Evolutionary conservation across 35 echinoderm and acorn worm genomes (phyloP), one percentile per base, ranked within the genome.

Genomic region (Ophiothrix spiculata): DNA sequence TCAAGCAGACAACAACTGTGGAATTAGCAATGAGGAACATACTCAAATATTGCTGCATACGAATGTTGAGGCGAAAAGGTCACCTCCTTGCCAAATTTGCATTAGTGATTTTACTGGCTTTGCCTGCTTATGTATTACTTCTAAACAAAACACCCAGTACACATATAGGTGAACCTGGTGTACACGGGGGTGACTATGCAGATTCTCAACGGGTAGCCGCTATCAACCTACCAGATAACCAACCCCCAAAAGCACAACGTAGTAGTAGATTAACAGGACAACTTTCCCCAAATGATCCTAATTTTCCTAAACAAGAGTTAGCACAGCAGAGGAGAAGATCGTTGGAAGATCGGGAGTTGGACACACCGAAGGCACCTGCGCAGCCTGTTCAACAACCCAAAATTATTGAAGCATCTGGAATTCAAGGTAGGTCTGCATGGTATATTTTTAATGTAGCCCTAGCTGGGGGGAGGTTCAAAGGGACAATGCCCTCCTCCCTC

Each of bases 71-170:
- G 23, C 4, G 60, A 28, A 69, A n/a, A 69, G 60, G 60, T 25
- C 60, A 69, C 29, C 4, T 69, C 4, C 1, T 69, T 2, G 60
- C 60, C 60, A 69, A 69, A 69, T 25, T 69, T 69, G 60, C 60
- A 10, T 69, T 69, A 4, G 60, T 69, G 10, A 69, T 69, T 69
- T 69, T 69, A 69, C 25, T 69, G 29, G 60, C 60, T 25, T 25
- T 69, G 29, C 60, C 60, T 69, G 60, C 60, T n/a, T 69, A 69
- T 69, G 60, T 69, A 28, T 69, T 69, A 69, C 60, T 69, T 69
- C 29, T 69, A 69, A n/a, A n/a, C 60, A 69, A 69, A n/a, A n/a
- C 60, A 69, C 60, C 60, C 8, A 69, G 25, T 15, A n/a, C 60
- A n/a, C n/a, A n/a, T n/a, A n/a, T n/a, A 28, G 25, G 60, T 69